Percentiles rank a stretch among this genome's conserved stretches.
Evolutionary conservation across 1,140 invertebrate species (phyloP).

Genomic region (Tyrophagus putrescentiae): DNA sequence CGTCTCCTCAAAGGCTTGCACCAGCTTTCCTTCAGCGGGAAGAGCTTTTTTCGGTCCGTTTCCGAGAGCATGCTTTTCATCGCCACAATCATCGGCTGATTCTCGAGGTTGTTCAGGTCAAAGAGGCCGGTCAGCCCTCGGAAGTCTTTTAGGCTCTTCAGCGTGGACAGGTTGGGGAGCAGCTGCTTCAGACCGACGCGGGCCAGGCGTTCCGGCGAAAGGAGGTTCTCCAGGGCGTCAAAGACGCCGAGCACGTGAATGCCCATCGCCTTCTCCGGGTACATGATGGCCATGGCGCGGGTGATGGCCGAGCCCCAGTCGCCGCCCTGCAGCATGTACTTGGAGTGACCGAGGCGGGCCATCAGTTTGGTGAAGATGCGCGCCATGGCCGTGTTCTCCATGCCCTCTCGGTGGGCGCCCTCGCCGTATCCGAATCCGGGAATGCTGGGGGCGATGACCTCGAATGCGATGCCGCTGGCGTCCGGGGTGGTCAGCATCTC

Average conservation of each 20-base stretch:
- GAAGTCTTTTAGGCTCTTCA: neutral
- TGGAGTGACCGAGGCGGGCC: slow-evolving; percentile 53
- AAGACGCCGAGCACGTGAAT: neutral
- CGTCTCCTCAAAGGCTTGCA: slow-evolving; percentile 44
- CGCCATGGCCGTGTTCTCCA: slow-evolving; percentile 44
- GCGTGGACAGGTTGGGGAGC: slow-evolving; percentile 33
- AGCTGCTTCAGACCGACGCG: slow-evolving; percentile 41
- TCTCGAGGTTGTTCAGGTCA: no score
- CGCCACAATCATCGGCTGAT: no score
- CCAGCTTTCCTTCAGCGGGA: slow-evolving; percentile 30
- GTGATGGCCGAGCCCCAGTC: slow-evolving; percentile 42
- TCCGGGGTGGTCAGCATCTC: slow-evolving; percentile 51
- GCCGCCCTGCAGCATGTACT: slow-evolving; percentile 67
- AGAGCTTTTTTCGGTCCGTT: slow-evolving; percentile 37
- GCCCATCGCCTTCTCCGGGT: slow-evolving; percentile 1
- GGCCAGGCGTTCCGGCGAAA: slow-evolving; percentile 38
- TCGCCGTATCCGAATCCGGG: slow-evolving; percentile 74
- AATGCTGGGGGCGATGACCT: slow-evolving; percentile 57
- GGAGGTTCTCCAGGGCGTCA: neutral
- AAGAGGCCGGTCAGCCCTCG: neutral
- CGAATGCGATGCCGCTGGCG: slow-evolving; percentile 50
- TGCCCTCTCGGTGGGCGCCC: slow-evolving; percentile 39
- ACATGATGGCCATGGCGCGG: slow-evolving; percentile 17
- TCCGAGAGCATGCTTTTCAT: slow-evolving; percentile 36
- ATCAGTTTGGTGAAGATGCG: slow-evolving; percentile 69